A percentile compares a stretch with the other conserved stretches of the same genome.
Conservation (phyloP, 1,140 invertebrate species). For the Heliconius hewitsoni region DNA sequence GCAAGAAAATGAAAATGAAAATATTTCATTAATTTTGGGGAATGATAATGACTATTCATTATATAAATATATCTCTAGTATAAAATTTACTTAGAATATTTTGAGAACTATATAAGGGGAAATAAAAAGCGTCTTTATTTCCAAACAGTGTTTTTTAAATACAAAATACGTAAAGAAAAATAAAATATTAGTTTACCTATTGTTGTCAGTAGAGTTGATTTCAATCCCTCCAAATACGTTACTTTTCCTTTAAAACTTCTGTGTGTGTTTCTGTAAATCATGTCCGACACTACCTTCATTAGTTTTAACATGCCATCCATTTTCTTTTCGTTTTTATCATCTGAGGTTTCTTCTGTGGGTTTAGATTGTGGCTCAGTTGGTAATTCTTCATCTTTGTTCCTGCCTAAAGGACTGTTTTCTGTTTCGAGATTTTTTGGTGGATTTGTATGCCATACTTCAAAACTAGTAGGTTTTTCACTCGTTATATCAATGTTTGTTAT, state of each 20-base stretch:
- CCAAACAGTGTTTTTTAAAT: no score
- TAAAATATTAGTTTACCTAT: conserved; percentile 77
- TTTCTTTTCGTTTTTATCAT: conserved; percentile 42
- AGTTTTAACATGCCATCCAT: conserved; percentile 71
- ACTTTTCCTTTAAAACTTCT: conserved; percentile 82
- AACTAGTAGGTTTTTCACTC: background rate
- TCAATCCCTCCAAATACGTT: conserved; percentile 81
- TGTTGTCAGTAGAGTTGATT: conserved; percentile 79
- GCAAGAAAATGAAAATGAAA: no score
- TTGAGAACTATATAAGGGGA: no score
- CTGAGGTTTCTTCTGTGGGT: conserved; percentile 11
- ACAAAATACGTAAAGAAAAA: no score
- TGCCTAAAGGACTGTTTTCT: background rate
- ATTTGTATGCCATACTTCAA: background rate
- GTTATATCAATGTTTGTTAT: background rate
- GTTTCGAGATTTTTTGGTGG: background rate
- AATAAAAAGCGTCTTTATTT: no score
- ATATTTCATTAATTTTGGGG: no score
- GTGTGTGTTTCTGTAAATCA: conserved; percentile 80
- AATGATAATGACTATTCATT: no score
- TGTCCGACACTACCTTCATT: conserved; percentile 79
- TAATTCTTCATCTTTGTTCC: background rate
- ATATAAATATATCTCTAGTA: no score
- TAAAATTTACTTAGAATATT: no score
- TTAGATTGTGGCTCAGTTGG: background rate